Conservation (phyloP, 2,113 vertebrate genomes). For the Poeciliopsis retropinna region DNA sequence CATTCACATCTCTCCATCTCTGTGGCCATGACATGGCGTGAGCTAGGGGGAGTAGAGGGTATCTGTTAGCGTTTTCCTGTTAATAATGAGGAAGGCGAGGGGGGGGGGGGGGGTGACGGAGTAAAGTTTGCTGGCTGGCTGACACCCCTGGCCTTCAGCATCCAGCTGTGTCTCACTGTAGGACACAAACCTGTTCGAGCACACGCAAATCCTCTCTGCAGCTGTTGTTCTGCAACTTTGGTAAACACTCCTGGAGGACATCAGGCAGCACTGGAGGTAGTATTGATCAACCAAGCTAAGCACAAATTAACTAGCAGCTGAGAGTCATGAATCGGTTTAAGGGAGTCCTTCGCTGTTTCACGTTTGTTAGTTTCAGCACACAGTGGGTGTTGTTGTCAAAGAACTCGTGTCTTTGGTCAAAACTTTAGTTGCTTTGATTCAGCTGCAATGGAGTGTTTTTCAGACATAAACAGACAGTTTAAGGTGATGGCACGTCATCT, state of each 20-base stretch:
- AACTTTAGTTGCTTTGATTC: constrained; percentile 13
- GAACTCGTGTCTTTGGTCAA: background rate
- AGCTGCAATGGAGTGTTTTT: background rate
- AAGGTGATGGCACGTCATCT: background rate
- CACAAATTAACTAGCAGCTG: constrained; percentile 42
- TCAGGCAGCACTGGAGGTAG: constrained; percentile 30
- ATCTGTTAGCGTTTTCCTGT: constrained; percentile 53
- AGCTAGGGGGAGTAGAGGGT: constrained; percentile 64
- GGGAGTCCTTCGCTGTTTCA: constrained; percentile 25
- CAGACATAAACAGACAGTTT: background rate
- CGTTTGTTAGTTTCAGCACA: constrained; percentile 20
- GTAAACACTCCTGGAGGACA: constrained; percentile 45
- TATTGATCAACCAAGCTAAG: constrained; percentile 58
- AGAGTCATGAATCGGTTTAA: constrained; percentile 46
- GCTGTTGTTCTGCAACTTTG: constrained; percentile 17
- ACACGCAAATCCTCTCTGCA: constrained; percentile 16
- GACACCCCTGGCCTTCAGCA: constrained; percentile 59
- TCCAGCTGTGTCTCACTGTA: constrained; percentile 58
- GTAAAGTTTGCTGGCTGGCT: constrained; percentile 28
- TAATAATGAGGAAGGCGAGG: constrained; percentile 67
- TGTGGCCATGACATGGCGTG: constrained; percentile 46
- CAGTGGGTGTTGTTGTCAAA: constrained; percentile 10
- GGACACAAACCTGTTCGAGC: constrained; percentile 35
- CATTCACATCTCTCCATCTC: constrained; percentile 69
- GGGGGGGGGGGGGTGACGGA: background rate